Evolutionary conservation across 2,113 vertebrate genomes (phyloP).

Genomic region (Meriones unguiculatus): DNA sequence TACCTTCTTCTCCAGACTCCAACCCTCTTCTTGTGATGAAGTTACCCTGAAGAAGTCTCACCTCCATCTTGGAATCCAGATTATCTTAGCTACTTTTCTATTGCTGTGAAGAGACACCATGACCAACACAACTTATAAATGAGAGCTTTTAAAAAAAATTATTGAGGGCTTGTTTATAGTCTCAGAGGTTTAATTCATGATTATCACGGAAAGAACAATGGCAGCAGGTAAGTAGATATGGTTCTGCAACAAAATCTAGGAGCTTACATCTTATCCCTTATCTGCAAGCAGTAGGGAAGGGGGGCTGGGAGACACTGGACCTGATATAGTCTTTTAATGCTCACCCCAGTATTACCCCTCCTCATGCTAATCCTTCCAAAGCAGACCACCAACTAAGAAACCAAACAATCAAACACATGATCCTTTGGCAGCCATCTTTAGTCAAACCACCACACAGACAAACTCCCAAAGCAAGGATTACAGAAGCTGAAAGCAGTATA

Average conservation of each 20-base stretch:
- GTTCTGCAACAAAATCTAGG: neutral
- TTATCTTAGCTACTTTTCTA: neutral
- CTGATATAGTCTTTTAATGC: neutral
- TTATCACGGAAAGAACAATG: neutral
- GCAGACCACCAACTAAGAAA: neutral
- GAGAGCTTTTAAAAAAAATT: neutral
- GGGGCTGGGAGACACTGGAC: accelerated
- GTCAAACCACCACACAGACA: neutral
- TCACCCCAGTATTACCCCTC: neutral
- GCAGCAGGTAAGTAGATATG: neutral
- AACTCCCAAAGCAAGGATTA: neutral
- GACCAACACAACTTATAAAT: neutral
- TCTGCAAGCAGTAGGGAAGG: neutral
- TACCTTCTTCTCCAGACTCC: neutral
- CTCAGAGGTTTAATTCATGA: neutral
- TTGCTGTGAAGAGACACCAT: neutral
- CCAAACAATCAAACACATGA: neutral
- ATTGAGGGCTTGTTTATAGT: neutral
- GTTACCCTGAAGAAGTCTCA: neutral
- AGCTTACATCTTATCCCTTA: neutral
- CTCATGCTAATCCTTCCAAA: neutral
- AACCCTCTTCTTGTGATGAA: neutral
- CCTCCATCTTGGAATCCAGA: no score
- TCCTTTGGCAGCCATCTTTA: neutral
- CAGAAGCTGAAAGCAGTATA: neutral